Evolutionary conservation across 1,140 invertebrate species (phyloP).

Genomic region (Amyelois transitella): DNA sequence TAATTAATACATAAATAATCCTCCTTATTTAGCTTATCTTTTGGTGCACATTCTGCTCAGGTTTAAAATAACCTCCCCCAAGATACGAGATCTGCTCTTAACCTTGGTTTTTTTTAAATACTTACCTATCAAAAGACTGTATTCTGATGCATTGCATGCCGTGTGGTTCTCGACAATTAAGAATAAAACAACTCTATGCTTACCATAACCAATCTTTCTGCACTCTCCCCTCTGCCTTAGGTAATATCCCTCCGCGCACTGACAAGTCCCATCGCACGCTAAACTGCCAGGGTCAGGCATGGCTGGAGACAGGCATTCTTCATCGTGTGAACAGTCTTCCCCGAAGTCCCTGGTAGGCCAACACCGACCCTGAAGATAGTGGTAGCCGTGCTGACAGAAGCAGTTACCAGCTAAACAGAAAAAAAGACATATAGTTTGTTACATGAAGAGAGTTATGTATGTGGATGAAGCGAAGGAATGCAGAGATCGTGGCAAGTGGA

Average conservation of each 20-base stretch:
- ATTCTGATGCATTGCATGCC: too few relatives aligned
- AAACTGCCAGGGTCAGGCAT: constrained; percentile 38
- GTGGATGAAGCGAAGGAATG: too few relatives aligned
- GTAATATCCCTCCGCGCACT: constrained; percentile 44
- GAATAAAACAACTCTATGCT: constrained; percentile 5
- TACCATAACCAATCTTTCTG: constrained; percentile 31
- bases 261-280: constrained; percentile 35
- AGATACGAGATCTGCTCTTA: too few relatives aligned
- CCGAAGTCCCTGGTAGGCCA: constrained; percentile 39
- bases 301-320: constrained; percentile 35
- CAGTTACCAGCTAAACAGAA: constrained; percentile 33
- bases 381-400: constrained; percentile 30
- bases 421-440: neutral
- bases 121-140: too few relatives aligned
- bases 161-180: too few relatives aligned
- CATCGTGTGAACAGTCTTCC: constrained; percentile 28
- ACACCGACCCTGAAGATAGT: constrained; percentile 53
- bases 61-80: too few relatives aligned
- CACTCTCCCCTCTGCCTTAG: constrained; percentile 56
- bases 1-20: too few relatives aligned
- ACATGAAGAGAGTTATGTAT: too few relatives aligned
- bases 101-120: too few relatives aligned
- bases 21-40: too few relatives aligned
- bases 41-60: too few relatives aligned
- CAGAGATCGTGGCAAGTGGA: too few relatives aligned